Evolutionary conservation across 2,113 vertebrate genomes (phyloP), one percentile per base, ranked within the genome.

Genomic region (Isichthys henryi): DNA sequence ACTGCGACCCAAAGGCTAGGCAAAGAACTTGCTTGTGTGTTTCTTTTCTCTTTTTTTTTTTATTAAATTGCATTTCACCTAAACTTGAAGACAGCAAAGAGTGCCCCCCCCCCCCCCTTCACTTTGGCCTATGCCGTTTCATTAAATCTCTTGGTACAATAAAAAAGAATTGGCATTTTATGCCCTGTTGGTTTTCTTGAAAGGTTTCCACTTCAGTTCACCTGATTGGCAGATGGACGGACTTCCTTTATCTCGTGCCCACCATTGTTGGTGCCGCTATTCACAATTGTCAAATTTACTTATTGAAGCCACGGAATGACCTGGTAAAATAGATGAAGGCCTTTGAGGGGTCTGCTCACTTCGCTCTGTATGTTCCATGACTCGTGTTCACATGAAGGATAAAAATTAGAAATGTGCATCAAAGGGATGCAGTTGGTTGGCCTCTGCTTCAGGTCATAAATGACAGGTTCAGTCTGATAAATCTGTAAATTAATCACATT

Each of bases 201-300:
- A 89, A 74, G 88, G 66, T 88, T 88, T 88, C 87, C 87, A 66
- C 87, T 66, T 88, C 66, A 80, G 48, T 82, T 88, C 88, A 88
- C 56, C 43, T 39, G 48, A 80, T 52, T 80, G 88, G 66, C 70
- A 50, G 66, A 49, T 62, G 48, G 70, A 49, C 52, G 10, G 17
- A 6, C 66, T 82, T 50, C 35, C 70, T 89, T 89, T 89, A 83
- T 89, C 77, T 83, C 21, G 46, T 82, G 70, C 35, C 17, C 50
- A 9, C 50, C 50, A 89, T 88, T 88, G 87, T 88, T 66, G 56
- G 87, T 62, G 87, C 43, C 3, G 7, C 53, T 88, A 53, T 88
- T 88, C 87, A 45, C 50, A 58, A 89, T 80, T 82, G 48, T 82
- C 70, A 43, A 88, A 62, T 88, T 88, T 88, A 88, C 23, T 50